A percentile compares a stretch with the other conserved stretches of the same genome.
Evolutionary conservation across 64 coral and sea anemone species (phyloP).

Genomic region (Stichodactyla helianthus): DNA sequence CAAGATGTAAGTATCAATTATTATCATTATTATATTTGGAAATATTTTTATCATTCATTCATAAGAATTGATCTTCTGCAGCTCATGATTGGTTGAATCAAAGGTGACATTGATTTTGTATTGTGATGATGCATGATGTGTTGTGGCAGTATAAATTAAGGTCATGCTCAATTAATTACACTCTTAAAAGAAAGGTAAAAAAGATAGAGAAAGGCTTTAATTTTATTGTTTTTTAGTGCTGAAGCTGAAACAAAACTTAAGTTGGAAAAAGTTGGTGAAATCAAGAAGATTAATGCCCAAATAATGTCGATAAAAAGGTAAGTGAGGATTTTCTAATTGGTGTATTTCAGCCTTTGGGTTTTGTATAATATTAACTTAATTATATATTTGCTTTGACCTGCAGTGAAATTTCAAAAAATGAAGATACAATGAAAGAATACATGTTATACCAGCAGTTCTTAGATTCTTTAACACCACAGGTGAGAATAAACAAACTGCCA

Average conservation of each 20-base stretch:
- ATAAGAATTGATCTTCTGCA: too few species aligned
- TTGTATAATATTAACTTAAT: background rate
- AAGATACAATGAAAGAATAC: slow-evolving; percentile 94
- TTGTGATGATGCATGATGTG: too few species aligned
- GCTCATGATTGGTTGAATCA: too few species aligned
- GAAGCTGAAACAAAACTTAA: slow-evolving; percentile 99
- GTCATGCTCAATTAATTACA: background rate
- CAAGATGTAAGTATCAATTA: slow-evolving; percentile 71
- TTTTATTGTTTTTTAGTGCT: slow-evolving; percentile 54
- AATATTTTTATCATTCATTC: too few species aligned
- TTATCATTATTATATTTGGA: too few species aligned
- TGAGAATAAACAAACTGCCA: background rate
- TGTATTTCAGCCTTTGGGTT: too few species aligned
- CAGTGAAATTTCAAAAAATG: slow-evolving; percentile 99
- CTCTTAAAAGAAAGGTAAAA: too few species aligned
- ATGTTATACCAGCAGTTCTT: slow-evolving; percentile 91
- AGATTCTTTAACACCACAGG: slow-evolving; percentile 89
- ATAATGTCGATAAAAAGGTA: slow-evolving; percentile 99
- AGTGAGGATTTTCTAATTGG: background rate
- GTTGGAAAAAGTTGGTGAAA: slow-evolving; percentile 94
- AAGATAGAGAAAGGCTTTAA: background rate
- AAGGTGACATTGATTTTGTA: too few species aligned
- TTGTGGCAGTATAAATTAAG: too few species aligned
- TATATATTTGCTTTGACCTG: background rate
- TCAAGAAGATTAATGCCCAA: slow-evolving; percentile 99